phyloP scores from a whole-genome alignment of 2,797 vertebrate genomes.

The Acomys russatus region DNA sequence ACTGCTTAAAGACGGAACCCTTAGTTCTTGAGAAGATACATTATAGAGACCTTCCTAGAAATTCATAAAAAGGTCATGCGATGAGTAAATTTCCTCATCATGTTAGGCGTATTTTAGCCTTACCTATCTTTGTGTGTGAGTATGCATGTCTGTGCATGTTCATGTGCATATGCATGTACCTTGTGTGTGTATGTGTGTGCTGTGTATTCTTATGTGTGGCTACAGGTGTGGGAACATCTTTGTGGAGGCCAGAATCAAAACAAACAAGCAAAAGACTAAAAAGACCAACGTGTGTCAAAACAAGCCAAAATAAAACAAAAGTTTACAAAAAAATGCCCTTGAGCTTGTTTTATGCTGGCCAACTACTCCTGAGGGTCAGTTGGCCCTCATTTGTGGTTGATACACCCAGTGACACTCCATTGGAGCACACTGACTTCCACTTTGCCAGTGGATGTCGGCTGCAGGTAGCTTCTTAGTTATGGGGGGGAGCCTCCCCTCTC shows the following conservation, averaged over 20 bases:
- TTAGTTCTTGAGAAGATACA: background rate
- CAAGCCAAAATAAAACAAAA: background rate
- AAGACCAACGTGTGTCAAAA: background rate
- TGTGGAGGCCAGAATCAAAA: background rate
- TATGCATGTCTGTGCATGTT: background rate
- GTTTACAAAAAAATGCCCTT: background rate
- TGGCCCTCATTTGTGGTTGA: background rate
- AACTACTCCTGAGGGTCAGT: background rate
- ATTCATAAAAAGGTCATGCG: background rate
- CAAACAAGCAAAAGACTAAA: background rate
- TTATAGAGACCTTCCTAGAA: background rate
- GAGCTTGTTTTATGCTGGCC: background rate
- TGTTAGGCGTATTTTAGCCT: background rate
- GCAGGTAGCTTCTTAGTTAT: background rate
- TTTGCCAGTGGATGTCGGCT: background rate
- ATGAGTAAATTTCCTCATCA: background rate
- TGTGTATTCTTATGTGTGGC: background rate
- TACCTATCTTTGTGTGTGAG: background rate
- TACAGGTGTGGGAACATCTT: background rate
- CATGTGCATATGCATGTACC: background rate
- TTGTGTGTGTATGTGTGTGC: background rate
- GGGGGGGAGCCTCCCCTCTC: no score
- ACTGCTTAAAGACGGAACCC: background rate
- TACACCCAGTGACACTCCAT: background rate
- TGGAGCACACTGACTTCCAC: background rate